phyloP scores from a whole-genome alignment of 1,140 invertebrate species.

The Sarcophaga peregrina region DNA sequence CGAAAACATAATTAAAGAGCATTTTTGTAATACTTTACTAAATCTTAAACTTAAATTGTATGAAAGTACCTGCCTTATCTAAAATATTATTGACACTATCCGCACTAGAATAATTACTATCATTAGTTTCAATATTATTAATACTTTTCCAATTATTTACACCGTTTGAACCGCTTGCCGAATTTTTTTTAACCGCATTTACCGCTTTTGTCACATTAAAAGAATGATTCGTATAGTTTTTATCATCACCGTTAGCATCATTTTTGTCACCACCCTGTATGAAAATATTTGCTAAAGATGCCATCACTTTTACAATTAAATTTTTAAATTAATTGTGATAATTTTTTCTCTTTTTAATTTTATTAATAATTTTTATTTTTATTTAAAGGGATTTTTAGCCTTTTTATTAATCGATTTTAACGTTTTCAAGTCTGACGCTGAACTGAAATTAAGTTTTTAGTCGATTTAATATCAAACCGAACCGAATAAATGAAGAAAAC shows the following conservation, averaged over 20 bases:
- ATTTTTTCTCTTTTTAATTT: too few species aligned
- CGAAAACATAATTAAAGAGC: too few species aligned
- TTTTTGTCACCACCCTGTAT: neutral
- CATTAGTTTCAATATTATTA: neutral
- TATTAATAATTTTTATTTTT: too few species aligned
- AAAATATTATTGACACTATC: slow-evolving; percentile 25
- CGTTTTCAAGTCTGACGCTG: slow-evolving; percentile 16
- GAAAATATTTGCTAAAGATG: slow-evolving; percentile 38
- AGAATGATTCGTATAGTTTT: slow-evolving; percentile 31
- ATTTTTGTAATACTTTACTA: too few species aligned
- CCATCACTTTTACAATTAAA: neutral
- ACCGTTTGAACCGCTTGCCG: neutral
- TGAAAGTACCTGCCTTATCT: slow-evolving; percentile 41
- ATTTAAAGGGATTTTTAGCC: too few species aligned
- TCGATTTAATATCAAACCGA: neutral
- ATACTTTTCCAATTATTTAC: neutral
- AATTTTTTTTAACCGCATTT: neutral
- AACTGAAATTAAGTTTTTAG: neutral
- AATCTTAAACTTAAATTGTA: neutral
- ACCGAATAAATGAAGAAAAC: neutral
- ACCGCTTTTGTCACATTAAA: neutral
- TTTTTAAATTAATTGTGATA: neutral
- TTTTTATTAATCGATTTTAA: too few species aligned
- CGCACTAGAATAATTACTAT: slow-evolving; percentile 12
- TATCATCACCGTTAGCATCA: neutral